Percentiles rank a stretch among this genome's conserved stretches.
Evolutionary conservation across 53 echinoderm and acorn worm genomes (phyloP).

Genomic region (Echinarachnius parma): DNA sequence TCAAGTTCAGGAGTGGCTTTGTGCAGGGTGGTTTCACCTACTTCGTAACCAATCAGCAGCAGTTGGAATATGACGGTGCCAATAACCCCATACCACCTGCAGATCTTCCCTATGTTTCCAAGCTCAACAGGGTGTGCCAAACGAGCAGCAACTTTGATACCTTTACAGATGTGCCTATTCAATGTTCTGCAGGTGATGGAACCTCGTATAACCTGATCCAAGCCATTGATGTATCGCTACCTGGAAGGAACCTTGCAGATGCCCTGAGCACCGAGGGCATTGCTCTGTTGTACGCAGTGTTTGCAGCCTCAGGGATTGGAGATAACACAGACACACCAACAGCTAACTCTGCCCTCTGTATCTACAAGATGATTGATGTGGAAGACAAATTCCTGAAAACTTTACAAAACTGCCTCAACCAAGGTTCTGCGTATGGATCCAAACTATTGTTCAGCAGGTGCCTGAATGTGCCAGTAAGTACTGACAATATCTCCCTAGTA

Average conservation of each 20-base stretch:
- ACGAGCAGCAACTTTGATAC: neutral
- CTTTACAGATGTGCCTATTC: slow-evolving; percentile 10
- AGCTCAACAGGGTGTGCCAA: slow-evolving; percentile 29
- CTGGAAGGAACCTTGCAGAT: slow-evolving; percentile 9
- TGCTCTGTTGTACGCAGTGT: slow-evolving; percentile 13
- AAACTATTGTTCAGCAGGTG: neutral
- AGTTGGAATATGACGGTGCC: neutral
- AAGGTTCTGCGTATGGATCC: neutral
- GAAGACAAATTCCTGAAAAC: neutral
- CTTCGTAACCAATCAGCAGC: slow-evolving; percentile 29
- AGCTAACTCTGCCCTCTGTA: slow-evolving; percentile 14
- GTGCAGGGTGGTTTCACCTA: slow-evolving; percentile 8
- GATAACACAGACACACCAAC: neutral
- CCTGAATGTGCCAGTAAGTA: too few species aligned
- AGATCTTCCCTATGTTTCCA: slow-evolving; percentile 12
- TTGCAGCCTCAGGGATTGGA: neutral
- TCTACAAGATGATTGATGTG: slow-evolving; percentile 5
- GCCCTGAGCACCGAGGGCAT: neutral
- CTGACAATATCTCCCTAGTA: too few species aligned
- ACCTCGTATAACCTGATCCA: slow-evolving; percentile 24
- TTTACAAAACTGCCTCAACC: neutral
- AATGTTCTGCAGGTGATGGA: slow-evolving; percentile 1
- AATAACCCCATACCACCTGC: neutral
- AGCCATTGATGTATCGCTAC: slow-evolving; percentile 12
- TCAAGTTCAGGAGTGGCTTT: slow-evolving; percentile 26